Base-by-base conservation (phyloP, 2,797 vertebrate species). In the Pachyuromys duprasi region DNA sequence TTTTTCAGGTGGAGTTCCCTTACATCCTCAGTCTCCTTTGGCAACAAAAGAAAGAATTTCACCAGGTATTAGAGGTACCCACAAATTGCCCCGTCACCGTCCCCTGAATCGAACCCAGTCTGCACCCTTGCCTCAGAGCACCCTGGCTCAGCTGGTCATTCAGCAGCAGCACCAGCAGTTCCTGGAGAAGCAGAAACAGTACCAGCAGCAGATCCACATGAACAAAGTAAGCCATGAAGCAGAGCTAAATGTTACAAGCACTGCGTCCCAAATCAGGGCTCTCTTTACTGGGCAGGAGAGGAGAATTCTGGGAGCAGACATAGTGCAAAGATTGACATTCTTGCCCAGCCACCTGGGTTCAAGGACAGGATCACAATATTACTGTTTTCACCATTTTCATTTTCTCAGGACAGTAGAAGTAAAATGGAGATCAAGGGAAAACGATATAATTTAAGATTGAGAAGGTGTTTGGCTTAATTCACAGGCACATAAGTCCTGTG, bases 161-260 rank as follows among this genome's bases (percentile, higher is more conserved):
- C 99, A 99, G 98, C 99, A 99, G 98, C 99, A 99, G 84, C 99
- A 99, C 98, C 99, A 99, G 98, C 99, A 99, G 87, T 99, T 99
- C 98, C 98, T 99, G 98, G 99, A 99, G 98, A 99, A 99, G 96
- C 99, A 99, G 98, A 99, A 99, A 98, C 99, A 99, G 95, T 99
- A 99, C 98, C 99, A 99, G 98, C 99, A 99, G 98, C 99, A 99
- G 98, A 97, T 99, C 98, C 99, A 99, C 97, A 99, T 99, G 99
- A 99, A 99, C 98, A 99, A 99, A 99, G 99, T 99, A 98, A 99
- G 99, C 89, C 90, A 87, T 62, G n/a, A 63, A 18, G 22, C 67
- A 63, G 24, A 0, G 33, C 76, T 57, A 28, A 76, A 26, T n/a
- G 31, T 45, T 62, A 2, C 45, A 36, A 15, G n/a, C 4, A 0